Evolutionary conservation across 2,113 vertebrate genomes (phyloP), one percentile per base, ranked within the genome.

Genomic region (Gallinago jamesoni): DNA sequence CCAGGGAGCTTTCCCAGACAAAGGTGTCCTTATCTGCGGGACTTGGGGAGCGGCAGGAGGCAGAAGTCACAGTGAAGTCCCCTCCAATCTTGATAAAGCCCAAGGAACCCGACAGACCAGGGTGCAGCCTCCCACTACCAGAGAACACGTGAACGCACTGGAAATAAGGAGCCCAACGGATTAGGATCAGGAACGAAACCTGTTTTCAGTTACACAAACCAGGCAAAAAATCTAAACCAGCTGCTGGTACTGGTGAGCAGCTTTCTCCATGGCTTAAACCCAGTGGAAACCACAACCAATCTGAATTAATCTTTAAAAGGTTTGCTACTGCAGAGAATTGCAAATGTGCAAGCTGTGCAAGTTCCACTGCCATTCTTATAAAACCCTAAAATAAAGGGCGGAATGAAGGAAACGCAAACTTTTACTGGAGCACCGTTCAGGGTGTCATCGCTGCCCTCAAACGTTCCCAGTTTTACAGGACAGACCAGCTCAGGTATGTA

Each of bases 351-450:
- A 57, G 74, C 55, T 43, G 47, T 17, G 43, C 52, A 67, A 48
- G 47, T 72, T 43, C 47, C 84, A 62, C 68, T 68, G 13, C 48
- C 30, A 41, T 10, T 55, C 60, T 33, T 50, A 20, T 0, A 60
- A 87, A 87, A 47, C 21, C 48, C 64, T 50, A 62, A 74, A 86
- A 84, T 21, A 63, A 63, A 89, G 27, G 31, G 30, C 55, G 9
- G 41, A 77, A 41, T 3, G 45, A 84, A 78, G 28, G 47, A 84
- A 94, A 68, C 3, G 2, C 35, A 76, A 62, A 76, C 21, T 67
- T 62, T 9, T 74, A 35, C 12, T 7, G 9, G 10, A 62, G n/a
- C 86, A 70, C 14, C 0, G 0, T 31, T 52, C 41, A 7, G 0
- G 11, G 60, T 56, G 64, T 59, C 48, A 43, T 22, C 25, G 7